Percentiles rank a stretch among this genome's conserved stretches.
Evolutionary conservation across 2,113 vertebrate species (phyloP).

Genomic region (Onychorhynchus coronatus): DNA sequence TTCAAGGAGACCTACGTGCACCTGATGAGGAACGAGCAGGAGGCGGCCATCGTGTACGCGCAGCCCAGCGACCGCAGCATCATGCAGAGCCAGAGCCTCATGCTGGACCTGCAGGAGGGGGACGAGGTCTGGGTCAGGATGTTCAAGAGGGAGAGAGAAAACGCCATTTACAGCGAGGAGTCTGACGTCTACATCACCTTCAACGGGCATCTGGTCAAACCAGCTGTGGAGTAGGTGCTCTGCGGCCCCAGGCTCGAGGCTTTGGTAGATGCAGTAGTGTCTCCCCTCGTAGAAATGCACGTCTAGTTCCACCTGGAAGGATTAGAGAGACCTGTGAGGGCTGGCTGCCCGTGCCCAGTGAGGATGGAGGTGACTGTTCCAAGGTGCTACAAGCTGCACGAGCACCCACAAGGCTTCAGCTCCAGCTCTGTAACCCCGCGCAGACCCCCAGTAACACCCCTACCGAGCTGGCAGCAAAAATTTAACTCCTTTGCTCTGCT

Average conservation of each 20-base stretch:
- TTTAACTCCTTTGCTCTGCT: background rate
- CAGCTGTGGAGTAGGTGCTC: conserved; percentile 56
- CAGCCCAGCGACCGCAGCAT: conserved; percentile 87
- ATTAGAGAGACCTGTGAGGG: background rate
- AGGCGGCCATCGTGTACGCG: conserved; percentile 79
- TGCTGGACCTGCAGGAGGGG: conserved; percentile 76
- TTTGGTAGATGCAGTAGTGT: background rate
- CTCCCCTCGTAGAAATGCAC: background rate
- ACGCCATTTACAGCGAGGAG: conserved; percentile 83
- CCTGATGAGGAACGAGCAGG: conserved; percentile 79
- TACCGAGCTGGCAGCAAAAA: background rate
- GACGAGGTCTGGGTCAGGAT: conserved; percentile 86
- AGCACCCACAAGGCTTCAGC: background rate
- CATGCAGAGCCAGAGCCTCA: conserved; percentile 90
- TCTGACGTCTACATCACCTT: conserved; percentile 84
- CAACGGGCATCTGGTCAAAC: conserved; percentile 83
- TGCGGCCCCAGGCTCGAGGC: background rate
- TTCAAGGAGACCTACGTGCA: conserved; percentile 89
- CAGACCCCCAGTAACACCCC: background rate
- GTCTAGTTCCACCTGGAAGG: background rate
- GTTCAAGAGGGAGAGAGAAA: conserved; percentile 83
- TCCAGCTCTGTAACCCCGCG: too few relatives aligned
- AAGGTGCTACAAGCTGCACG: background rate
- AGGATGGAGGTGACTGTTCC: background rate
- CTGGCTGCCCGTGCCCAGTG: background rate